Conservation (phyloP, 2,113 vertebrate species). For the Corydoras maculifer region DNA sequence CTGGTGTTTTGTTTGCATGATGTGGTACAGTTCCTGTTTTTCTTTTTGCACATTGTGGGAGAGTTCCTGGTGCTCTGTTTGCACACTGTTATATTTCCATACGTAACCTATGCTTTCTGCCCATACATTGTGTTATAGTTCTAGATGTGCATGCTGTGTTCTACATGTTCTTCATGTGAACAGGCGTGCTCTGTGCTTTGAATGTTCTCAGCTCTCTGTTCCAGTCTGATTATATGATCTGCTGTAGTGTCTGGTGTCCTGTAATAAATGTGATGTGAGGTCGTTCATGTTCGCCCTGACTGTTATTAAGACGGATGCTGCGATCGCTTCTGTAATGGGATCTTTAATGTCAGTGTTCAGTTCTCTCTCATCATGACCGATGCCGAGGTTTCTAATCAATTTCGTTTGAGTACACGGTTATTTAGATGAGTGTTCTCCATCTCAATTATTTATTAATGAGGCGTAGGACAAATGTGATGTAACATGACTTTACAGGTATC, state of each 20-base stretch:
- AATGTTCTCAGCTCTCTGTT: background rate
- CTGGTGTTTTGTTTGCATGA: background rate
- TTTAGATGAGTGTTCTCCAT: no score
- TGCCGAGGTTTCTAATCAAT: no score
- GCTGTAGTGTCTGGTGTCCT: background rate
- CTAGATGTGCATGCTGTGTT: background rate
- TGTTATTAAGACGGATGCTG: background rate
- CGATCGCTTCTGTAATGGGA: background rate
- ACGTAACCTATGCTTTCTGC: no score
- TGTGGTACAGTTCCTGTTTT: background rate
- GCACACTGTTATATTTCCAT: background rate
- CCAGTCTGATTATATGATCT: background rate
- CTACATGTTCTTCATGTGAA: background rate
- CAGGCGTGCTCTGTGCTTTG: background rate
- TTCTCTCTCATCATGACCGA: no score
- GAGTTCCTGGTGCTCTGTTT: background rate
- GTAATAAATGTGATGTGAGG: background rate
- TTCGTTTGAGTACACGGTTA: background rate
- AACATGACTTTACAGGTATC: background rate
- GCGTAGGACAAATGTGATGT: no score
- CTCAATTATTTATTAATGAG: no score
- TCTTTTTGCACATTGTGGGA: background rate
- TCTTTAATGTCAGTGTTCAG: background rate
- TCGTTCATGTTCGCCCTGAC: background rate
- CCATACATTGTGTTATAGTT: background rate